A percentile compares a stretch with the other conserved stretches of the same genome.
These are phyloP conservation scores for Etia nguti DNA, from an alignment of 2,113 vertebrate genomes.

Conservation along the genomic window DNA sequence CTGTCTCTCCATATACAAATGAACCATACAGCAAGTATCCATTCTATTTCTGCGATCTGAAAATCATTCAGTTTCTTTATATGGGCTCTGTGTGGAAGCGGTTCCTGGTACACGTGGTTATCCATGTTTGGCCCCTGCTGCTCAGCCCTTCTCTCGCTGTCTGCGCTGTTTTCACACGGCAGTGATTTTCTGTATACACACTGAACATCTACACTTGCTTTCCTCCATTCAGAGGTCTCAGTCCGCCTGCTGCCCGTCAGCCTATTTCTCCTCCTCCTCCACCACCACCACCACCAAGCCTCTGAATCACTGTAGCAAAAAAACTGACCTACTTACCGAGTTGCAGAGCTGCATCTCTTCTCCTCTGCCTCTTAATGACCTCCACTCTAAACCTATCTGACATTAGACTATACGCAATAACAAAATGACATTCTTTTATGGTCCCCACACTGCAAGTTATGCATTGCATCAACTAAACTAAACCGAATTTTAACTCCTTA, in stretches of 20 bases:
- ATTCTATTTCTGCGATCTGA: not conserved
- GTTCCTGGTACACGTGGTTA: not conserved
- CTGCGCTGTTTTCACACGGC: not conserved
- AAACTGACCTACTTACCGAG: conserved; percentile 73
- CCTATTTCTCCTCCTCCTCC: conserved; percentile 12
- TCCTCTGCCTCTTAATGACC: conserved; percentile 51
- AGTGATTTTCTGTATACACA: conserved; percentile 8
- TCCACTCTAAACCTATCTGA: conserved; percentile 24
- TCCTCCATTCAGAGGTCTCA: conserved; percentile 33
- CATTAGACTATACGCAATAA: not conserved
- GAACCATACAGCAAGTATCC: not conserved
- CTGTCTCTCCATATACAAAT: not conserved
- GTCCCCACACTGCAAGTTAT: not conserved
- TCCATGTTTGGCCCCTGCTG: not conserved
- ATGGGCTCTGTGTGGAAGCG: not conserved
- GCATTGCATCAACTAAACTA: not conserved
- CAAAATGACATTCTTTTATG: not conserved
- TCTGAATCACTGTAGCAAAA: conserved; percentile 72
- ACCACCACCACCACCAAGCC: conserved; percentile 32
- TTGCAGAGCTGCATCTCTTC: conserved; percentile 60
- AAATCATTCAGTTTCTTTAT: not conserved
- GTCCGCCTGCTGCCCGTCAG: conserved; percentile 41
- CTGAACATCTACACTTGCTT: conserved; percentile 31
- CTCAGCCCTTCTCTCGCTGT: not conserved
- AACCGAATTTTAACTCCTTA: not conserved